phyloP scores from a whole-genome alignment of 23 tunicate species.

The Pegea sp. region DNA sequence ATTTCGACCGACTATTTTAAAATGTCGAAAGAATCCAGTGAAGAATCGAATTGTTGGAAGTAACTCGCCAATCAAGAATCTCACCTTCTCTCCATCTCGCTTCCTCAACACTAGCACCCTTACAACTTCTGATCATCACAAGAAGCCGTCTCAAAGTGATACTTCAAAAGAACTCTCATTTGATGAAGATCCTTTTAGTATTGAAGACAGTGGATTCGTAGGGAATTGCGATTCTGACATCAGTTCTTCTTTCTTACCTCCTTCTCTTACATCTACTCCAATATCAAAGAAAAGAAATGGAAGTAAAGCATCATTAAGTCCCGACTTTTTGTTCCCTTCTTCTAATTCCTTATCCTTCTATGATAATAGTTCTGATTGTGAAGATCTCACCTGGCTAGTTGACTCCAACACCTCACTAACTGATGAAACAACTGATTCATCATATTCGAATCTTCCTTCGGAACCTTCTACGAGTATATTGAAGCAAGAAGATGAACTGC shows the following conservation, averaged over 20 bases:
- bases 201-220: constrained; percentile 68
- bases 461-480: constrained; percentile 10
- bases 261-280: constrained; percentile 73
- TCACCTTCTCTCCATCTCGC: constrained; percentile 61
- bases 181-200: constrained; percentile 2
- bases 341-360: too few species aligned
- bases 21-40: too few species aligned
- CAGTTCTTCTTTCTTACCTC: constrained; percentile 7
- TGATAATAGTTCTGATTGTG: too few species aligned
- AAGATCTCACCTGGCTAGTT: not conserved
- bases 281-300: constrained; percentile 10
- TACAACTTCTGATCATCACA: not conserved
- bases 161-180: constrained; percentile 10
- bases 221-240: constrained; percentile 7
- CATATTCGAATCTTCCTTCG: constrained; percentile 2
- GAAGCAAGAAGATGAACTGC: constrained; percentile 1
- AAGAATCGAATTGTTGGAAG: too few species aligned
- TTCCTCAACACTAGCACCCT: constrained; percentile 21
- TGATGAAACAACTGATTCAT: not conserved
- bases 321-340: constrained; percentile 1
- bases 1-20: too few species aligned
- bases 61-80: constrained; percentile 41
- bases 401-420: not conserved
- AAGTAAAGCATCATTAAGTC: constrained; percentile 7
- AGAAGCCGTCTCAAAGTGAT: constrained; percentile 1